Evolutionary conservation across 92 coral and sea anemone species (phyloP), one percentile per base, ranked within the genome.

Genomic region (Epizoanthus ramosus): DNA sequence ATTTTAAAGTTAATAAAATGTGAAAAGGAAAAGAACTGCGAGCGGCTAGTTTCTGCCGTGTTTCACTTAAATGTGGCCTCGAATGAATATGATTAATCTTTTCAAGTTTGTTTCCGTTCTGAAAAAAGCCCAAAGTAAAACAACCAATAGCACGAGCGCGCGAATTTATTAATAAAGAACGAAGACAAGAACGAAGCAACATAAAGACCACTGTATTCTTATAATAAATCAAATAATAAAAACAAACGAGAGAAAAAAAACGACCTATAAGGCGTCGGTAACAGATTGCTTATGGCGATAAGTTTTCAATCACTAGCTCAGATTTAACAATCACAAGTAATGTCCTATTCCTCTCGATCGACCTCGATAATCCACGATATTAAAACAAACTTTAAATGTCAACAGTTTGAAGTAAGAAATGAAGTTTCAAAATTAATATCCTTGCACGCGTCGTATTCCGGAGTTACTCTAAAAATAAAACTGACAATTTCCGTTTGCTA

Each of bases 31-130:
- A 56, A 43, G 41, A 41, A 39, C 47, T 23, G 59, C 23, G 56
- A 75, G 65, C 28, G 17, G 22, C 10, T 23, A 37, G 37, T 2
- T 21, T 3, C 80, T 57, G 47, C 39, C 18, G n/a, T 16, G 53
- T 74, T 74, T 22, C 59, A 17, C 45, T 57, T 47, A 75, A 57
- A 57, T 58, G 19, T 77, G 69, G 41, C 71, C 65, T 61, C 60
- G 71, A 77, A 60, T 77, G 22, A 77, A 57, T 56, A 13, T 57
- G 71, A 43, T 77, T 59, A 77, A 61, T 60, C 60, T 59, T 77
- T 63, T 61, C 18, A 37, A 77, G 63, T 65, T 21, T 77, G 82
- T 57, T 77, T 77, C 82, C 82, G 82, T 69, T 63, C 33, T 24
- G 58, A 77, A 23, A 54, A 77, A 22, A 60, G 41, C 39, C 61